Base-by-base conservation (phyloP, 2,888 invertebrate species). In the Lymantria dispar region DNA sequence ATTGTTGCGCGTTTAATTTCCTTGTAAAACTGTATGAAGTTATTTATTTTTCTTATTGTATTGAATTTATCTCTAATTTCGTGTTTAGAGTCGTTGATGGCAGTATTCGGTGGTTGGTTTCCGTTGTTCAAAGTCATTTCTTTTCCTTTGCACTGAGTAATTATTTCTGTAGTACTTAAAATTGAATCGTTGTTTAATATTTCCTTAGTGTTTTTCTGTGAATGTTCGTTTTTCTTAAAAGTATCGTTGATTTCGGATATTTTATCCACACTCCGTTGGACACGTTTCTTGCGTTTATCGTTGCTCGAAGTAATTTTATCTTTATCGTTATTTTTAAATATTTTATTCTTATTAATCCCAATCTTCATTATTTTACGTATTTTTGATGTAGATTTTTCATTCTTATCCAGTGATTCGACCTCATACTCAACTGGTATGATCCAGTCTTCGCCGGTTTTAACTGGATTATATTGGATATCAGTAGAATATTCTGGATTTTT, bases 401-500 rank as follows among this genome's bases (percentile, higher is more conserved):
- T n/a, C 38, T 36, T 12, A 39, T 7, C 9, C 45, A 36, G 11
- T 41, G 13, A n/a, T 22, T 38, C 13, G 40, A 50, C 15, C 29
- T 48, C 1, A 45, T 9, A 38, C 7, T 22, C 7, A 8, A 1
- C n/a, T 30, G 42, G 11, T 42, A 7, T n/a, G 0, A 42, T 22
- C 29, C 29, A n/a, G 29, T 29, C 29, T 42, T 14, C 11, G 8
- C n/a, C 47, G 13, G 37, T 42, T 45, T n/a, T 31, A 22, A 45
- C 13, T n/a, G 13, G 37, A 45, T 51, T 42, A 0, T 13, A 36
- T 12, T 14, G 37, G 36, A 47, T 45, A 1, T 13, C 52, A 41
- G 38, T 40, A 33, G 52, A 58, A 1, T 63, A 29, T 41, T 61
- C 50, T 47, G 48, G 41, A 11, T 52, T 42, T 11, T 1, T 42